These are phyloP conservation scores for Dinoponera quadriceps DNA, from an alignment of 1,140 invertebrate species.

Conservation along the genomic window DNA sequence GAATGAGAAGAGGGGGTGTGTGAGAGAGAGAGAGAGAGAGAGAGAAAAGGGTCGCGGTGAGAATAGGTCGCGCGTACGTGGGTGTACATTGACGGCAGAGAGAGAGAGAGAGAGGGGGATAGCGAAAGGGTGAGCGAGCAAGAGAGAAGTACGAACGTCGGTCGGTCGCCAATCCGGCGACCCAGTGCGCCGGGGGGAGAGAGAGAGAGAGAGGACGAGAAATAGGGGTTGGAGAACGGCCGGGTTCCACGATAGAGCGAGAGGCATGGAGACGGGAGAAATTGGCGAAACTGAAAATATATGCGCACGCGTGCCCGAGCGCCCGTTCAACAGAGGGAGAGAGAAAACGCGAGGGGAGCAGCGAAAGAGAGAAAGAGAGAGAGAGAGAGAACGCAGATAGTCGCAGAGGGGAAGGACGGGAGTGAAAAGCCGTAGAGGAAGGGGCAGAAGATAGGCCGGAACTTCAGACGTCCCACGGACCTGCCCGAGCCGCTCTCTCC, in stretches of 20 bases:
- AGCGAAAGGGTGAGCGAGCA: too few relatives aligned
- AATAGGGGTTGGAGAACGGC: neutral
- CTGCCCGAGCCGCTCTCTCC: neutral
- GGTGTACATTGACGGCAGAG: neutral
- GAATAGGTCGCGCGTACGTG: conserved; percentile 14
- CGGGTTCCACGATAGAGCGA: neutral
- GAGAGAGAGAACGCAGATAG: neutral
- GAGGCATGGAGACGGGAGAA: neutral
- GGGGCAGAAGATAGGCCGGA: conserved; percentile 49
- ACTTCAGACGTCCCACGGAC: conserved; percentile 67
- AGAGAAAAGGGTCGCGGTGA: neutral
- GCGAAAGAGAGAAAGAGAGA: conserved; percentile 15
- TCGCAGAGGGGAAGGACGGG: conserved; percentile 27
- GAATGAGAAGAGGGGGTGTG: conserved; percentile 35
- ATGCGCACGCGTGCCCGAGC: conserved; percentile 38
- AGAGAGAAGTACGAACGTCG: too few relatives aligned
- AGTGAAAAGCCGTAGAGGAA: conserved; percentile 27
- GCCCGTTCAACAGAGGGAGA: conserved; percentile 9
- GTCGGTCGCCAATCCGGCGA: too few relatives aligned
- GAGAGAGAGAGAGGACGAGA: neutral
- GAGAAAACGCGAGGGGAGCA: neutral
- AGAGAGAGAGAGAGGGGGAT: neutral
- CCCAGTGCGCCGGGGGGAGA: too few relatives aligned
- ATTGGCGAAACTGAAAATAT: conserved; percentile 16
- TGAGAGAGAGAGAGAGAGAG: neutral